Evolutionary conservation across 2,797 vertebrate genomes (phyloP).

Genomic region (Anas capensis): DNA sequence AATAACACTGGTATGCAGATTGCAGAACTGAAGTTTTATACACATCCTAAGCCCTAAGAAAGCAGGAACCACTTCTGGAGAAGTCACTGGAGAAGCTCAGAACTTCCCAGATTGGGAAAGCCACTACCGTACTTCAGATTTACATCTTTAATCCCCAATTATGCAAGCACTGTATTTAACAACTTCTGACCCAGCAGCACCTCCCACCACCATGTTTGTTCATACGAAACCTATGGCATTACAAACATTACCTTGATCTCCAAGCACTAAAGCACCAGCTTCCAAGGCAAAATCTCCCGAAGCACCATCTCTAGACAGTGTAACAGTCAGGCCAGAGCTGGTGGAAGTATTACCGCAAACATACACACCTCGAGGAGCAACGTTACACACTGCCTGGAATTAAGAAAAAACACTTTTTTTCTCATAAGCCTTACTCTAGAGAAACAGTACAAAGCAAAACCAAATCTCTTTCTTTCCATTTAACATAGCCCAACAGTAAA

Average conservation of each 20-base stretch:
- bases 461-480: not conserved
- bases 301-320: slow-evolving; percentile 89
- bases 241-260: slow-evolving; percentile 86
- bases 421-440: not conserved
- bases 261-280: slow-evolving; percentile 94
- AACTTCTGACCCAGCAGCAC: not conserved
- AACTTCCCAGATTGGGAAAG: not conserved
- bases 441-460: not conserved
- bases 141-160: not conserved
- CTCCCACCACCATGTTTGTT: rapidly evolving
- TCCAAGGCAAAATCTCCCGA: slow-evolving; percentile 95
- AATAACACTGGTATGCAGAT: not conserved
- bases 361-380: slow-evolving; percentile 96
- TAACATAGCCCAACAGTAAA: not conserved
- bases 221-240: not conserved
- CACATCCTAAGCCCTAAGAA: not conserved
- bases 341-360: slow-evolving; percentile 97
- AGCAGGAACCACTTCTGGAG: not conserved
- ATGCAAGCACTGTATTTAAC: not conserved
- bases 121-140: not conserved
- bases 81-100: not conserved
- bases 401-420: slow-evolving; percentile 2
- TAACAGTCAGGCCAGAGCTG: slow-evolving; percentile 94
- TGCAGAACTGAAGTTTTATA: not conserved
- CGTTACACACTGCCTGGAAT: slow-evolving; percentile 89